These are phyloP conservation scores for Oryzaephilus surinamensis DNA, from an alignment of 1,140 invertebrate species.

Conservation along the genomic window DNA sequence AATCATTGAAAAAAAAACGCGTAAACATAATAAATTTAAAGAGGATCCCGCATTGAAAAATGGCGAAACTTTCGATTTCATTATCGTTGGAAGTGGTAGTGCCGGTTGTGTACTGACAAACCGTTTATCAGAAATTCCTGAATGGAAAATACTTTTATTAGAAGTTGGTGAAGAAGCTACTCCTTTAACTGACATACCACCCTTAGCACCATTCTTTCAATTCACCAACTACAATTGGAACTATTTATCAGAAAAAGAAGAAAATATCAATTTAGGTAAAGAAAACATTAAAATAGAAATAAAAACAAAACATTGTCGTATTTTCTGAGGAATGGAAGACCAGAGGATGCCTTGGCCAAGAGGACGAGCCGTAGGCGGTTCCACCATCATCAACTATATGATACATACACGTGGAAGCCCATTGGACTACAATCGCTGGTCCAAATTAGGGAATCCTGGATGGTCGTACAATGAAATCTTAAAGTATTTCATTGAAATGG, in stretches of 20 bases:
- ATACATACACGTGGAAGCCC: slow-evolving; percentile 73
- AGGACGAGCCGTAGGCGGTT: slow-evolving; percentile 58
- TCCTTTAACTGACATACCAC: slow-evolving; percentile 61
- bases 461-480: slow-evolving; percentile 73
- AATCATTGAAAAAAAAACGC: too few species aligned
- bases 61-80: too few species aligned
- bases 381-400: slow-evolving; percentile 79
- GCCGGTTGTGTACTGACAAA: slow-evolving; percentile 47
- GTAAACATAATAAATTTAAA: too few species aligned
- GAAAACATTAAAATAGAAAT: slow-evolving; percentile 40
- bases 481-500: slow-evolving; percentile 68
- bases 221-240: slow-evolving; percentile 66
- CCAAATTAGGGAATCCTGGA: slow-evolving; percentile 54
- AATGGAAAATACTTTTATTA: slow-evolving; percentile 58
- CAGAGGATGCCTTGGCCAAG: slow-evolving; percentile 40
- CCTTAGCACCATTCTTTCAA: slow-evolving; percentile 53
- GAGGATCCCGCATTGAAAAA: too few species aligned
- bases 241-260: slow-evolving; percentile 59
- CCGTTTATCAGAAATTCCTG: slow-evolving; percentile 53
- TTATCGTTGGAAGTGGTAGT: slow-evolving; percentile 32
- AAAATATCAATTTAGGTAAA: slow-evolving; percentile 50
- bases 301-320: too few species aligned
- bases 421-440: slow-evolving; percentile 53
- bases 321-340: slow-evolving; percentile 45
- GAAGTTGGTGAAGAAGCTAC: slow-evolving; percentile 54